Evolutionary conservation across 2,113 vertebrate species (phyloP).

Genomic region (Probosciger aterrimus): DNA sequence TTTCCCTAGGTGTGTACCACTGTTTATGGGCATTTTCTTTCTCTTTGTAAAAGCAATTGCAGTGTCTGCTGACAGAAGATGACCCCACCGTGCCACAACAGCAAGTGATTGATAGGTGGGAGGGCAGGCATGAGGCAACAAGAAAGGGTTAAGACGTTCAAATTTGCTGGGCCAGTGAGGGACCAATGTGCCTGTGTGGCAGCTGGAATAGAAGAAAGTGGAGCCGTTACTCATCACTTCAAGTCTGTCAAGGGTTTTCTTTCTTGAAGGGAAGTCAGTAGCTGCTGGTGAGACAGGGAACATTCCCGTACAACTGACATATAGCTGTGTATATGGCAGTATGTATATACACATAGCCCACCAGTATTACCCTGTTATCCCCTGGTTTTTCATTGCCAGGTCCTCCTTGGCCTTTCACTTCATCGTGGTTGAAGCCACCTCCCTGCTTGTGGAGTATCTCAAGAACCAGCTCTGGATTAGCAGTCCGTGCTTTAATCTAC

Average conservation of each 20-base stretch:
- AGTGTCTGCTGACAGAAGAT: not conserved
- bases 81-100: not conserved
- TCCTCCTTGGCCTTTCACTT: not conserved
- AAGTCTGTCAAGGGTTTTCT: constrained; percentile 31
- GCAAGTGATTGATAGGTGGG: fast-evolving
- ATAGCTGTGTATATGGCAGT: not conserved
- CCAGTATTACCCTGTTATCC: not conserved
- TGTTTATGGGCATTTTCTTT: not conserved
- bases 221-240: constrained; percentile 3
- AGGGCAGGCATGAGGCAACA: not conserved
- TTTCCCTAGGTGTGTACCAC: not conserved
- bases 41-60: not conserved
- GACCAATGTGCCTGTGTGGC: not conserved
- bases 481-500: not conserved
- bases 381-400: not conserved
- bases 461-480: not conserved
- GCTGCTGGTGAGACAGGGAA: not conserved
- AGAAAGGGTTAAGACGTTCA: not conserved
- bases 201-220: constrained; percentile 1
- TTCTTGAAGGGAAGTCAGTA: constrained; percentile 16
- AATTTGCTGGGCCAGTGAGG: not conserved
- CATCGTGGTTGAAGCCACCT: fast-evolving
- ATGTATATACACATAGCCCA: not conserved
- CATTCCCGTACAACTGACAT: not conserved
- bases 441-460: not conserved